A percentile compares a stretch with the other conserved stretches of the same genome.
phyloP scores from a whole-genome alignment of 1,140 invertebrate species.

The Rhopalosiphum padi region DNA sequence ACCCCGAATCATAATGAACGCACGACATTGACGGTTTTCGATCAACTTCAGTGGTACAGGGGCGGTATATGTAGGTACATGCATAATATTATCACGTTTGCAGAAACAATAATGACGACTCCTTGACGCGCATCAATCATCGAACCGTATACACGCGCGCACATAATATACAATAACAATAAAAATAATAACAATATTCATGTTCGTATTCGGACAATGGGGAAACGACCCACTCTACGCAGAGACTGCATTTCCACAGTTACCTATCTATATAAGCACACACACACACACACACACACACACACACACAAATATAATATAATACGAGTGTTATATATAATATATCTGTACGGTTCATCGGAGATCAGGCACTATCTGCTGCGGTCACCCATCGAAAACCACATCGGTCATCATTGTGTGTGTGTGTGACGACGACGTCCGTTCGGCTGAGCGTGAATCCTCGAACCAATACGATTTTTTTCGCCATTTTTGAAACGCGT shows the following conservation, averaged over 20 bases:
- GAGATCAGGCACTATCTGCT: not conserved
- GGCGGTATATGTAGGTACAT: not conserved
- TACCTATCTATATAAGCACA: too few species aligned
- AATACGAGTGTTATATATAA: too few species aligned
- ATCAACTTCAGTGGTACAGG: not conserved
- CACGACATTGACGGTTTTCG: not conserved
- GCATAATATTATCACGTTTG: not conserved
- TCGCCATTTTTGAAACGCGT: not conserved
- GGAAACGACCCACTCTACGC: not conserved
- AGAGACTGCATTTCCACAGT: not conserved
- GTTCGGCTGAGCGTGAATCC: conserved; percentile 26
- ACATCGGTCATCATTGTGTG: conserved; percentile 27
- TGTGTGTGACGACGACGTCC: not conserved
- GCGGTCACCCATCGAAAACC: conserved; percentile 47
- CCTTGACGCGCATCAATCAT: conserved; percentile 6
- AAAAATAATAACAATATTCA: not conserved
- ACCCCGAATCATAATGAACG: not conserved
- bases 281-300: too few species aligned
- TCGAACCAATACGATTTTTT: not conserved
- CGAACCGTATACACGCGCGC: not conserved
- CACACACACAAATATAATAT: not conserved
- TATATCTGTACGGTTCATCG: conserved; percentile 42
- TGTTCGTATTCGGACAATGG: conserved; percentile 36
- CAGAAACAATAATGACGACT: not conserved
- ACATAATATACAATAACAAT: not conserved